A percentile compares a stretch with the other conserved stretches of the same genome.
Conservation (phyloP, 2,113 vertebrate species). For the Maccullochella peelii region DNA sequence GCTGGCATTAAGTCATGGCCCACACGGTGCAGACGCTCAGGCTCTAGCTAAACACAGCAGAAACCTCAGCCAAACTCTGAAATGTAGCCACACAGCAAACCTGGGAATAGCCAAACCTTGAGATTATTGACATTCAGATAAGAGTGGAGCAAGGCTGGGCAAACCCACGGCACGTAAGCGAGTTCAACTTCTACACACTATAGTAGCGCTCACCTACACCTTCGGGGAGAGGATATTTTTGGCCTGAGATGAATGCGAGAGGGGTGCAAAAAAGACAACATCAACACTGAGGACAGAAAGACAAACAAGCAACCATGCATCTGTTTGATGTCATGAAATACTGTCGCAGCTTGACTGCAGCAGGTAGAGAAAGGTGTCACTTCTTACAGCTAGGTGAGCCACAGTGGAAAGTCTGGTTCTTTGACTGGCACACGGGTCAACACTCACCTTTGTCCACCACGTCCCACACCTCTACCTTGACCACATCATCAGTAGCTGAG, state of each 20-base stretch:
- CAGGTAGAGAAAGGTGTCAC: background rate
- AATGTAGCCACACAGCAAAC: constrained; percentile 45
- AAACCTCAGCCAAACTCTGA: constrained; percentile 48
- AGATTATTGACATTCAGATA: constrained; percentile 72
- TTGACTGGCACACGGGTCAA: background rate
- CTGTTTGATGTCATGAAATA: constrained; percentile 24
- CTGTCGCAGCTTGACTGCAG: background rate
- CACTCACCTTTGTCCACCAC: constrained; percentile 98
- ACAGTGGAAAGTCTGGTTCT: constrained; percentile 6
- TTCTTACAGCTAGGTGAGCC: constrained; percentile 9
- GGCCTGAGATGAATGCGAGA: constrained; percentile 84
- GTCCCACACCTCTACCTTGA: constrained; percentile 99
- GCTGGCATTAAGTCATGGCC: constrained; percentile 18
- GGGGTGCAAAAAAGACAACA: constrained; percentile 72
- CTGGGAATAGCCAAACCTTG: constrained; percentile 30
- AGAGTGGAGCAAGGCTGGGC: constrained; percentile 41
- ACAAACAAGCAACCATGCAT: constrained; percentile 31
- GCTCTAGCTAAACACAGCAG: constrained; percentile 27
- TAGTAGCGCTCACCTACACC: constrained; percentile 86
- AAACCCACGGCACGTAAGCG: constrained; percentile 69
- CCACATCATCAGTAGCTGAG: constrained; percentile 96
- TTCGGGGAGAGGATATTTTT: constrained; percentile 87
- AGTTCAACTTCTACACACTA: constrained; percentile 68
- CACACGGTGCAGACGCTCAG: constrained; percentile 38
- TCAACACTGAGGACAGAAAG: constrained; percentile 62